Percentiles rank a stretch among this genome's conserved stretches.
Conservation (phyloP, 2,113 vertebrate species). For the Petaurus breviceps region DNA sequence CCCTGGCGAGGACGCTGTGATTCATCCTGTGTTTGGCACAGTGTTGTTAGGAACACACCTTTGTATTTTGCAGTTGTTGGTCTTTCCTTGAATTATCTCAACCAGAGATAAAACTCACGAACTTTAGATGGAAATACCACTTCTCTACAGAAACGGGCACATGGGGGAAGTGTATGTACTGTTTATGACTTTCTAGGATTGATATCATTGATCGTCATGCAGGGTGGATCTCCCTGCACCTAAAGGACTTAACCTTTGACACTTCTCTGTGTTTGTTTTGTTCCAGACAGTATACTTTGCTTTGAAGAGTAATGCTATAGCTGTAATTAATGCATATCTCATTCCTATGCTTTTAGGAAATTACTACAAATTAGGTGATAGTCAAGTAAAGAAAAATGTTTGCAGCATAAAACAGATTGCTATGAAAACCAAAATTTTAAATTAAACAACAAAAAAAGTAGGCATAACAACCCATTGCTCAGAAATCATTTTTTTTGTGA, state of each 20-base stretch:
- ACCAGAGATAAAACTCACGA: slow-evolving; percentile 55
- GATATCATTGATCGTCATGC: neutral
- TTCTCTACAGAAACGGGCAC: slow-evolving; percentile 34
- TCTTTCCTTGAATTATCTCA: slow-evolving; percentile 63
- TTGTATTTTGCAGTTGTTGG: slow-evolving; percentile 52
- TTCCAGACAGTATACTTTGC: neutral
- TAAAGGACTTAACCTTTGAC: slow-evolving; percentile 10
- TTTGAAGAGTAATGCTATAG: slow-evolving; percentile 49
- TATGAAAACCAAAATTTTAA: neutral
- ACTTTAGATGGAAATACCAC: neutral
- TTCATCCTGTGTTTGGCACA: slow-evolving; percentile 70
- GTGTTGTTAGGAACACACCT: slow-evolving; percentile 46
- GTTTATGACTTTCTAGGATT: neutral
- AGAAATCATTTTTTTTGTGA: neutral
- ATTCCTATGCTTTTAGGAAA: slow-evolving; percentile 42
- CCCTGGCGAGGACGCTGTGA: slow-evolving; percentile 83
- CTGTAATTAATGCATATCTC: slow-evolving; percentile 12
- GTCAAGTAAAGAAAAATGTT: neutral
- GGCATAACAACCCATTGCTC: neutral
- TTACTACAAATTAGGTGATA: neutral
- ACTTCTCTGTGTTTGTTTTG: neutral
- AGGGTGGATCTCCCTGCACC: neutral
- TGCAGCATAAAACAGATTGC: neutral
- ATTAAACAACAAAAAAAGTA: neutral
- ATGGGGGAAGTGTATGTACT: neutral